phyloP scores from a whole-genome alignment of 1,140 invertebrate species.

The Solenopsis fugax region DNA sequence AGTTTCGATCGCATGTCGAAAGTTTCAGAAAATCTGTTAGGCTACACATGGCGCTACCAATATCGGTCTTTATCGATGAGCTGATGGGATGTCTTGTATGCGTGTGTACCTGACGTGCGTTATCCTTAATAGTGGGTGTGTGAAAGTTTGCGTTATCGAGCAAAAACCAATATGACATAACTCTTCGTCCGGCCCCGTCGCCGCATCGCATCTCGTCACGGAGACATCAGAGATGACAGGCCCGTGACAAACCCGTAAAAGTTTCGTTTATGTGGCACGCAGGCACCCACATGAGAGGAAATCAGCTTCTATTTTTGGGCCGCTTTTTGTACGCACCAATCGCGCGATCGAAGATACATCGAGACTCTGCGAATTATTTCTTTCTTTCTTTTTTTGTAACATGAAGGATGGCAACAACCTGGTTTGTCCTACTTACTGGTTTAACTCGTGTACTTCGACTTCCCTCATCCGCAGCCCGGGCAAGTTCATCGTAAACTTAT shows the following conservation, averaged over 20 bases:
- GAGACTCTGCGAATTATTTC: neutral
- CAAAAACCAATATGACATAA: conserved; percentile 50
- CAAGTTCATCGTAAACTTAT: conserved; percentile 40
- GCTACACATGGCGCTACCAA: conserved; percentile 21
- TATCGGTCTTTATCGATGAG: conserved; percentile 24
- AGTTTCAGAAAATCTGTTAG: conserved; percentile 28
- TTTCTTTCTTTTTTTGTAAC: neutral
- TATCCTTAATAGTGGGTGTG: neutral
- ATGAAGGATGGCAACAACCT: neutral
- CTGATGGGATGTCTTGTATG: neutral
- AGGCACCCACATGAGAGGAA: neutral
- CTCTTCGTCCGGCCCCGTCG: conserved; percentile 47
- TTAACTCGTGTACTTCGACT: conserved; percentile 13
- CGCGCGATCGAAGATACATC: neutral
- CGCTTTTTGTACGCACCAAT: neutral
- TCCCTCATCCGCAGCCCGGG: conserved; percentile 1
- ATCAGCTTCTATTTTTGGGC: conserved; percentile 40
- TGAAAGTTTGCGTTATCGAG: conserved; percentile 2
- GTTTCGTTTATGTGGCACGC: conserved; percentile 5
- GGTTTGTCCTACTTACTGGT: neutral
- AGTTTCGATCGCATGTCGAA: neutral
- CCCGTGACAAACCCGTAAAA: conserved; percentile 62
- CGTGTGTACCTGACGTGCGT: neutral
- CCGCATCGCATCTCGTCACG: conserved; percentile 36
- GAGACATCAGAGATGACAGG: conserved; percentile 24